These are phyloP conservation scores for Gymnothorax reevesii DNA, from an alignment of 2,797 vertebrate species.

Conservation along the genomic window DNA sequence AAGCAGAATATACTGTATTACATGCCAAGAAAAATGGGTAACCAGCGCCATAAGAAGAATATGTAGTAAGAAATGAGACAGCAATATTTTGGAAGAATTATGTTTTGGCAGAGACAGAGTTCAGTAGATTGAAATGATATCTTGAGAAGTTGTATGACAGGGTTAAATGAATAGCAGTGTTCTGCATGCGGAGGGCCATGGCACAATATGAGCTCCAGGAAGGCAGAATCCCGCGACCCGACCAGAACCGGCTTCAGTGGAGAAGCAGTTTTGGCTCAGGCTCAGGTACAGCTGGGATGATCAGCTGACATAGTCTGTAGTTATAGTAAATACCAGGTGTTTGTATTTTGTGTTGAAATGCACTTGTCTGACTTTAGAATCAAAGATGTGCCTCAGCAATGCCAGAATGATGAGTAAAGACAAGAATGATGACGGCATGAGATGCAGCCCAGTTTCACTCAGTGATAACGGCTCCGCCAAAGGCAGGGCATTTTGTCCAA, in stretches of 20 bases:
- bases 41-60: neutral
- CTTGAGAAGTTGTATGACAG: neutral
- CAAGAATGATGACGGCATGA: neutral
- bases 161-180: neutral
- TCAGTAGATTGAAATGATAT: neutral
- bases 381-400: neutral
- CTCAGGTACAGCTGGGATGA: neutral
- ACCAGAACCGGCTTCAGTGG: neutral
- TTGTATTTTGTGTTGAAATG: neutral
- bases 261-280: neutral
- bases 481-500: neutral
- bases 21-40: neutral
- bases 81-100: neutral
- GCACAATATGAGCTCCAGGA: neutral
- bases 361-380: neutral
- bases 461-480: neutral
- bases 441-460: neutral
- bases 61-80: neutral
- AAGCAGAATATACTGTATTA: neutral
- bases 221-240: neutral
- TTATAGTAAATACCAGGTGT: neutral
- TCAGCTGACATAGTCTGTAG: neutral
- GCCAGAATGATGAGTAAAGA: neutral
- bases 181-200: neutral
- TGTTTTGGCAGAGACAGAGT: neutral